A percentile compares a stretch with the other conserved stretches of the same genome.
Conservation (phyloP, 2,888 invertebrate species). For the Nudaria mundana region DNA sequence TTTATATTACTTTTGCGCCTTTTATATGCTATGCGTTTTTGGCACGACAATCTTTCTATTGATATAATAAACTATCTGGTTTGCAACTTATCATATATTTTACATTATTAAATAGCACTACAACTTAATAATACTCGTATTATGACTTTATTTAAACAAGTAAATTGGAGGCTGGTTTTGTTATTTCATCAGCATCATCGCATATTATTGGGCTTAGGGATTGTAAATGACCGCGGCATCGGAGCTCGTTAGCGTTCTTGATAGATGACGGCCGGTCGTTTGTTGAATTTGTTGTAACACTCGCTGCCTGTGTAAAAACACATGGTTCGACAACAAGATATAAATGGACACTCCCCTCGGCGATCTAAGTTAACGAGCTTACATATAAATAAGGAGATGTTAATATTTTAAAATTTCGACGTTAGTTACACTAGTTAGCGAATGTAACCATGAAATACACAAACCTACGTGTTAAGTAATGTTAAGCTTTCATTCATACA, state of each 20-base stretch:
- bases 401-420: conserved; percentile 67
- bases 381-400: conserved; percentile 72
- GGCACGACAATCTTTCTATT: neutral
- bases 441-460: conserved; percentile 38
- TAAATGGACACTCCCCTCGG: conserved; percentile 77
- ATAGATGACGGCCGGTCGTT: conserved; percentile 78
- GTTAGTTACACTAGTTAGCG: conserved; percentile 44
- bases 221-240: conserved; percentile 74
- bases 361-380: conserved; percentile 76
- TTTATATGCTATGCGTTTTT: no score
- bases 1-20: no score
- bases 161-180: conserved; percentile 46
- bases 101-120: conserved; percentile 25
- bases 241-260: conserved; percentile 78
- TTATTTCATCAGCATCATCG: conserved; percentile 66
- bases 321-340: conserved; percentile 73
- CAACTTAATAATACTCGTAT: conserved; percentile 43
- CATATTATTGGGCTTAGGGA: conserved; percentile 69
- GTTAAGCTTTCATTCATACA: conserved; percentile 16
- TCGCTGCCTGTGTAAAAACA: conserved; percentile 71
- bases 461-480: conserved; percentile 21
- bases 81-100: conserved; percentile 12
- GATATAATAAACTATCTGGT: conserved; percentile 6
- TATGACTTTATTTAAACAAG: conserved; percentile 45
- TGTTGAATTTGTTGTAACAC: conserved; percentile 77